Base-by-base conservation (phyloP, 2,888 invertebrate species). In the Andrena flavipes region DNA sequence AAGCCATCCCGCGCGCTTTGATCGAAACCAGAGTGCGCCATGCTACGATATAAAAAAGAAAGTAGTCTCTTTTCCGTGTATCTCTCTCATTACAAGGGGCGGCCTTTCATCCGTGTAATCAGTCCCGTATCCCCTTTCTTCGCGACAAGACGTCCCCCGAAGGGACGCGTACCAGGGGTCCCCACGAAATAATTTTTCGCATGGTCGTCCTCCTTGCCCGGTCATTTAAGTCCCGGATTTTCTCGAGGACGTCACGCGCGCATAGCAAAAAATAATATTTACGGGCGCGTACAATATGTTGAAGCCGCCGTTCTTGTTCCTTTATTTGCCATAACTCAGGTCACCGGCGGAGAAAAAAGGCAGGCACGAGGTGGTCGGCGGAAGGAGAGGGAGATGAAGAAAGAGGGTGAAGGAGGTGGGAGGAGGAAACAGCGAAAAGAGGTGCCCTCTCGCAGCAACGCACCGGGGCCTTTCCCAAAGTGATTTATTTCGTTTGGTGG, bases 401-500 rank as follows among this genome's bases (percentile, higher is more conserved):
- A 51, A 48, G 56, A 68, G 6, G 51, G 35, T 56, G 51, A 64
- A 59, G 56, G 74, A 72, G 48, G 51, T 16, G 67, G 54, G 48
- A 62, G 68, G 74, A 80, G 64, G 70, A 64, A 64, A 70, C 74
- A 68, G 49, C 70, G 68, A 76, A 82, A 87, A 80, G 76, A 81
- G 68, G 60, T 64, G 23, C 77, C 70, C 81, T 63, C 75, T 63
- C 76, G 82, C 70, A 70, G 80, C 80, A 82, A 80, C 78, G 67
- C 59, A 59, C 60, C 84, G 76, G 49, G 77, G 56, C 79, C 82
- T 84, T 84, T 84, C 74, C 85, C 78, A 86, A 87, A 84, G 86
- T 89, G 89, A 88, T 88, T 88, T 88, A 88, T 88, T 83, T 78
- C 76, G 82, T 87, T 84, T 86, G 84, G 84, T 76, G 80, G 80